A percentile compares a stretch with the other conserved stretches of the same genome.
Evolutionary conservation across 1,140 invertebrate genomes (phyloP).

Genomic region (Hesperophylax magnus): DNA sequence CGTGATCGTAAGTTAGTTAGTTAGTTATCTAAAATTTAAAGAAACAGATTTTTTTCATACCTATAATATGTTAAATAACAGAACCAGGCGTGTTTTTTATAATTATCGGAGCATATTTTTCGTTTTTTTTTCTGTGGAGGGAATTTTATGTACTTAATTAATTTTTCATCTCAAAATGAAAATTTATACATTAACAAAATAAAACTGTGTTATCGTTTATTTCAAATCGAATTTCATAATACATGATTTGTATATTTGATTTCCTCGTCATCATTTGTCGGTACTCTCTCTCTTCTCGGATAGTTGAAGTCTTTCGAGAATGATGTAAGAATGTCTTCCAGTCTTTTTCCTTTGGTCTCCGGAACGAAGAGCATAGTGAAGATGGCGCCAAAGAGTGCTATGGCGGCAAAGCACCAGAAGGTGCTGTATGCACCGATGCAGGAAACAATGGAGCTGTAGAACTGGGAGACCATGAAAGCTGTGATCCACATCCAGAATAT

Average conservation of each 20-base stretch:
- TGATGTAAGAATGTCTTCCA: conserved; percentile 41
- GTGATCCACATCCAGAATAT: conserved; percentile 45
- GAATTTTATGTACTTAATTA: no score
- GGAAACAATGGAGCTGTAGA: conserved; percentile 8
- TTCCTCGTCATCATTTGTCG: background rate
- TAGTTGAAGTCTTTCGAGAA: conserved; percentile 18
- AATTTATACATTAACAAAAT: no score
- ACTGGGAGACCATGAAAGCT: conserved; percentile 45
- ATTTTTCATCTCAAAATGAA: no score
- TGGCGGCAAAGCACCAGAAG: conserved; percentile 43
- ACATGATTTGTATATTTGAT: background rate
- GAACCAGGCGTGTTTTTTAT: no score
- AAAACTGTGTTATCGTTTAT: no score
- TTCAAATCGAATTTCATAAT: background rate
- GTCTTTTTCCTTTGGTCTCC: conserved; percentile 48
- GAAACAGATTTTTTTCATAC: no score
- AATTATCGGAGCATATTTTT: no score
- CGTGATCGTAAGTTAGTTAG: no score
- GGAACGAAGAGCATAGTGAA: conserved; percentile 46
- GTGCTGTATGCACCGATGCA: conserved; percentile 13
- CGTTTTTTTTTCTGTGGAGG: no score
- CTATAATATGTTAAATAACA: no score
- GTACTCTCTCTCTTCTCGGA: background rate
- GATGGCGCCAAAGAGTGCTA: conserved; percentile 16
- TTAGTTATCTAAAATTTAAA: no score